Base-by-base conservation (phyloP, 2,113 vertebrate species). In the Paratilapia polleni region DNA sequence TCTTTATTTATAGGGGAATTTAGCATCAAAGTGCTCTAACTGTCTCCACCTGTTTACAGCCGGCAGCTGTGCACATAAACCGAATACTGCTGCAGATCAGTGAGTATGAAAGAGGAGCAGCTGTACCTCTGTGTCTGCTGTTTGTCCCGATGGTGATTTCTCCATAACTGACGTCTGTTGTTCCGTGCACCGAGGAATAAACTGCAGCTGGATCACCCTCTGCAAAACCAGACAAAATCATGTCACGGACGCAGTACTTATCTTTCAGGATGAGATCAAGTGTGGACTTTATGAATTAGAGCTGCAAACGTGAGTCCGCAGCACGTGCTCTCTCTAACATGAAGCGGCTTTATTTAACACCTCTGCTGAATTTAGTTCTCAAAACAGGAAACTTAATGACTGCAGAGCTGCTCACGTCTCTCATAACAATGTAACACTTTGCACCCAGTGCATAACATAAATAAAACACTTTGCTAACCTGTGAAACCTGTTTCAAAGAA, bases 241-340 rank as follows among this genome's bases (percentile, higher is more conserved):
- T 1, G 13, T 26, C n/a, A 28, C 34, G 13, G 61, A 36, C 7
- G 0, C 20, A 22, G 12, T 3, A 20, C 60, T 12, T 31, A 10
- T 38, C 38, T 38, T 8, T 10, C 9, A 38, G 9, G 38, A 11
- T 11, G 11, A 1, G 41, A 41, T 38, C 26, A 68, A 68, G 47
- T 68, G 38, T 47, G 22, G 64, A 1, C 64, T 68, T 6, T 38
- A 17, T 47, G 38, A 47, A 41, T 57, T 19, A 68, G 41, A 0
- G 0, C 41, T 68, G 14, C 64, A 70, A 62, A 12, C 0, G 0
- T 20, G 24, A 28, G 12, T 41, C 19, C 24, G 12, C 41, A 28
- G 15, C 66, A 49, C 41, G 28, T 70, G 41, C 41, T 70, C 24
- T 19, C 0, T 70, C 49, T 24, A 70, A 70, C 8, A 22, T 49